Evolutionary conservation across 2,113 vertebrate species (phyloP).

Genomic region (Nettapus auritus): DNA sequence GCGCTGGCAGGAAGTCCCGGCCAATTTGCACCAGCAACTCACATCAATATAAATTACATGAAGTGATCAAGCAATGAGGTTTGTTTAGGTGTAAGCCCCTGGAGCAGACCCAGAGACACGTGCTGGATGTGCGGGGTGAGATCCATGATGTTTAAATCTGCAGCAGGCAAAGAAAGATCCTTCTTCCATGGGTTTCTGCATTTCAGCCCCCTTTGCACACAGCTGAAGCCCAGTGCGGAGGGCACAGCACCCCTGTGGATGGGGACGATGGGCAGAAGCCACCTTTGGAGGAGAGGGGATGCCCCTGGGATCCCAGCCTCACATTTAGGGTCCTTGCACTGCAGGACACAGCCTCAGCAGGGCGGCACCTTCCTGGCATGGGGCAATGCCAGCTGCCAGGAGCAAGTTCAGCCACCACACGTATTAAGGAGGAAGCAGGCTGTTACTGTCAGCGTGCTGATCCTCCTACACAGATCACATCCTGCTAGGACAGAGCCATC

Average conservation of each 20-base stretch:
- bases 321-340: not conserved
- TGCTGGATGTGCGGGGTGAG: not conserved
- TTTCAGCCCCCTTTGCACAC: not conserved
- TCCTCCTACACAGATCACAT: slow-evolving; percentile 5
- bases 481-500: not conserved
- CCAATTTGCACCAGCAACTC: not conserved
- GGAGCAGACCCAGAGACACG: not conserved
- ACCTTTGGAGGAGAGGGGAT: not conserved
- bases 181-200: not conserved
- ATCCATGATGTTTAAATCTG: not conserved
- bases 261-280: not conserved
- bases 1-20: not conserved
- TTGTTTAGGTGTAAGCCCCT: not conserved
- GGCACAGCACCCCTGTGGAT: not conserved
- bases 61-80: not conserved
- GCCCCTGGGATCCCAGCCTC: not conserved
- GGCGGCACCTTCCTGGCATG: not conserved
- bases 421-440: not conserved
- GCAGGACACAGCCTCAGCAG: not conserved
- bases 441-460: not conserved
- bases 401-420: not conserved
- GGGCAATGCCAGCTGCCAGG: not conserved
- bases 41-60: not conserved
- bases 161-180: not conserved
- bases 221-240: not conserved